Evolutionary conservation across 1,140 invertebrate species (phyloP).

Genomic region (Tribolium castaneum): DNA sequence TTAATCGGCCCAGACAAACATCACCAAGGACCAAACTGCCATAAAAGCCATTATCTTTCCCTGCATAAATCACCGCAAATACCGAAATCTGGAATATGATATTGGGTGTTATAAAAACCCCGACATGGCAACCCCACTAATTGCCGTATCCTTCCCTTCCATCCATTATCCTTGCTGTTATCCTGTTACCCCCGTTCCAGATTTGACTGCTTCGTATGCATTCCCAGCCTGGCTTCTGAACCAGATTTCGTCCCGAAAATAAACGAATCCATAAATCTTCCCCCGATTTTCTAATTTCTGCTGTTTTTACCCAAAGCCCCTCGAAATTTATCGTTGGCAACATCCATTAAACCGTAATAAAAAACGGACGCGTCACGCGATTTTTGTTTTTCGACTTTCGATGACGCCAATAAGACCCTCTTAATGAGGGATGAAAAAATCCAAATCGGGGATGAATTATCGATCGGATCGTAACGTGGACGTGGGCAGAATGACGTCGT

Average conservation of each 20-base stretch:
- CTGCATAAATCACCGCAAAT: background rate
- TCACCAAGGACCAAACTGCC: background rate
- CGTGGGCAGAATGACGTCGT: slow-evolving; percentile 21
- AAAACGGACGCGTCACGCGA: no score
- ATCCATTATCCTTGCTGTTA: slow-evolving; percentile 12
- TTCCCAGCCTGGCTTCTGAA: background rate
- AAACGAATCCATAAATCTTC: slow-evolving; percentile 1
- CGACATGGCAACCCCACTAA: background rate
- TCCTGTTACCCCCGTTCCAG: slow-evolving; percentile 3
- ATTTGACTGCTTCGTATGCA: slow-evolving; percentile 14
- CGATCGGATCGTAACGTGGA: slow-evolving; percentile 23
- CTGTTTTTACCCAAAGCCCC: background rate
- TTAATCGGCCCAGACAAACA: background rate
- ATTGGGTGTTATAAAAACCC: background rate
- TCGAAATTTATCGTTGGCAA: background rate
- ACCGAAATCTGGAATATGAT: background rate
- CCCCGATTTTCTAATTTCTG: slow-evolving; percentile 2
- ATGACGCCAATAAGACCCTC: background rate
- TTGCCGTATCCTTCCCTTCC: background rate
- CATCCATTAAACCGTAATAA: no score
- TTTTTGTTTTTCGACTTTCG: background rate
- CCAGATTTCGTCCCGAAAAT: slow-evolving; percentile 8
- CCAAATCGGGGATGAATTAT: slow-evolving; percentile 23
- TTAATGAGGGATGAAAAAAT: slow-evolving; percentile 29
- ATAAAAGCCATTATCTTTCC: background rate